Base-by-base conservation (phyloP, 2,888 invertebrate species). In the Calameuta filiformis region DNA sequence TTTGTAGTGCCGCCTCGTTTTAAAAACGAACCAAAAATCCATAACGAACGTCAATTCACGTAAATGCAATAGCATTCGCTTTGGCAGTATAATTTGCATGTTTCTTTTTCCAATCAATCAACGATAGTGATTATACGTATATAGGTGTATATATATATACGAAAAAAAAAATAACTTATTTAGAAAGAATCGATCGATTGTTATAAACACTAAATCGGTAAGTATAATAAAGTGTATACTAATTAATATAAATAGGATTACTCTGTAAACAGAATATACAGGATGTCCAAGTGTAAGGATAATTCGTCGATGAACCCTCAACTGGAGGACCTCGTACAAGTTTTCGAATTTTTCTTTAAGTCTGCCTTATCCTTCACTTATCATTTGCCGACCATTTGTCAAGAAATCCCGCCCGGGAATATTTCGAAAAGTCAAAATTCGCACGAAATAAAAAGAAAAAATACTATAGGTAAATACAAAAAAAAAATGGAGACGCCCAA, bases 41-140 rank as follows among this genome's bases (percentile, higher is more conserved):
- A 71, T 80, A 80, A 78, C 76, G 76, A 81, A 81, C 73, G 78
- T 88, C 84, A 87, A 88, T 85, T 88, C 84, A 84, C 83, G 77
- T 86, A 83, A 89, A 89, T 88, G 87, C 89, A 89, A 87, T 85
- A 88, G 86, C 87, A 88, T 87, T 84, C 82, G 83, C 85, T 88
- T 89, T 90, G 91, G 91, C 91, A 91, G 91, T 91, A 88, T 86
- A 86, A 34, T 73, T 73, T 35, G 15, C 35, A 33, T 40, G 6
- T 40, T 15, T 40, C 15, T 40, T 15, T 69, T 23, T 23, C 69
- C 69, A 69, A 69, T 69, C 31, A 69, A 31, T 69, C 69, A 69
- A 33, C n/a, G 69, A 30, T 69, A 69, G 15, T 33, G 69, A 6
- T 30, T 69, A 69, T 15, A 30, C 69, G 69, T n/a, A 69, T 69